phyloP scores from a whole-genome alignment of 2,888 invertebrate species.

The Dascillus cervinus region DNA sequence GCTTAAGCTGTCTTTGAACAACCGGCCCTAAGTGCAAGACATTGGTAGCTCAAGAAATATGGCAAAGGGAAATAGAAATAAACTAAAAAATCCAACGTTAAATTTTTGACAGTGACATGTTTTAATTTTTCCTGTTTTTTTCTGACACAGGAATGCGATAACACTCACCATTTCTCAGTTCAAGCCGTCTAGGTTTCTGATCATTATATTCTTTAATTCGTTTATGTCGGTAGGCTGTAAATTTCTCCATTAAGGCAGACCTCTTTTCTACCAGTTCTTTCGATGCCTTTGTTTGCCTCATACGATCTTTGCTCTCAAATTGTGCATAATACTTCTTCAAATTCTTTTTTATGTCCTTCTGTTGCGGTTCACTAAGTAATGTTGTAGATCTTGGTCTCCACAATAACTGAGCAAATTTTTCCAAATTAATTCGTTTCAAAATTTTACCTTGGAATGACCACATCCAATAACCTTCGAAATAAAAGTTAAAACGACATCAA shows the following conservation, averaged over 20 bases:
- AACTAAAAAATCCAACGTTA: no score
- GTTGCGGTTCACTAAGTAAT: slow-evolving; percentile 72
- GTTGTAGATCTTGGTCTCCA: slow-evolving; percentile 94
- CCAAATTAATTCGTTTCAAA: slow-evolving; percentile 75
- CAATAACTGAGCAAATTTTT: slow-evolving; percentile 87
- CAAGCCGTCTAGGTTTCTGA: slow-evolving; percentile 73
- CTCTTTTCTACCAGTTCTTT: slow-evolving; percentile 93
- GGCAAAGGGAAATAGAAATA: no score
- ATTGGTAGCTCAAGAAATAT: no score
- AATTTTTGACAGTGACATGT: slow-evolving; percentile 1
- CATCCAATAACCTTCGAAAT: slow-evolving; percentile 76
- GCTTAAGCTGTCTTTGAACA: no score
- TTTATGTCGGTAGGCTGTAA: slow-evolving; percentile 71
- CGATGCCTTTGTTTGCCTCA: slow-evolving; percentile 85
- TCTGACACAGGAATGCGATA: no score
- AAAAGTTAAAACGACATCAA: neutral
- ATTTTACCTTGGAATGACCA: slow-evolving; percentile 92
- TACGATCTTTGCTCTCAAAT: slow-evolving; percentile 94
- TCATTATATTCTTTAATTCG: slow-evolving; percentile 67
- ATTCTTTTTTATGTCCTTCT: slow-evolving; percentile 94
- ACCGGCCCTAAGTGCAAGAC: neutral
- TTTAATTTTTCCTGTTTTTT: neutral
- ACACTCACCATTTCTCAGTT: slow-evolving; percentile 77
- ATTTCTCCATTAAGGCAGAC: slow-evolving; percentile 77
- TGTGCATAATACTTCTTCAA: slow-evolving; percentile 94